A percentile compares a stretch with the other conserved stretches of the same genome.
phyloP scores from a whole-genome alignment of 2,888 invertebrate genomes.

The Anoplius nigerrimus region DNA sequence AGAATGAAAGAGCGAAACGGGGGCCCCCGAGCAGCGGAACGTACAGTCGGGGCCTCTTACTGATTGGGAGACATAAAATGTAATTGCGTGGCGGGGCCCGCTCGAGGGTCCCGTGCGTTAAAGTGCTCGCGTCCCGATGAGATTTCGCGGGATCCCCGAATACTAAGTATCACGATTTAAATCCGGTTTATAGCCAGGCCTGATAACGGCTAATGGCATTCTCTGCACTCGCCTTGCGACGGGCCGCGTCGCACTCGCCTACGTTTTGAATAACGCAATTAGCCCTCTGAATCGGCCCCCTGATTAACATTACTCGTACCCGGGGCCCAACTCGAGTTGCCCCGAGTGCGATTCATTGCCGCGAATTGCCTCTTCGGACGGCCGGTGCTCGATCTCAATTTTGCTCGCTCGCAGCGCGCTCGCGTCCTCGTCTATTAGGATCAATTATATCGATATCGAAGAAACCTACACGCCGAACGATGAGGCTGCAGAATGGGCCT shows the following conservation, averaged over 20 bases:
- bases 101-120: constrained; percentile 5
- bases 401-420: constrained; percentile 20
- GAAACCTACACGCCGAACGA: constrained; percentile 32
- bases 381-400: constrained; percentile 6
- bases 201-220: constrained; percentile 32
- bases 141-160: constrained; percentile 26
- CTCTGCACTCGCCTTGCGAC: constrained; percentile 19
- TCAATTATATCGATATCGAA: constrained; percentile 50
- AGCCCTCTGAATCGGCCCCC: constrained; percentile 24
- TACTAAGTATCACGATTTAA: constrained; percentile 27
- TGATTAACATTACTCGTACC: constrained; percentile 26
- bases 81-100: constrained; percentile 45
- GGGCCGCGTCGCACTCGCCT: constrained; percentile 3
- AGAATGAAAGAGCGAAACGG: not conserved
- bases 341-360: too few species aligned
- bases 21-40: not conserved
- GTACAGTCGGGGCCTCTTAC: constrained; percentile 42
- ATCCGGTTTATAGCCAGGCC: constrained; percentile 38
- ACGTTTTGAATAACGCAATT: constrained; percentile 32
- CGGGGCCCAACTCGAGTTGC: constrained; percentile 3
- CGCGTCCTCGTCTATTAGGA: constrained; percentile 40
- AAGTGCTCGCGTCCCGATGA: constrained; percentile 17
- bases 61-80: constrained; percentile 49
- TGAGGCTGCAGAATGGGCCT: constrained; percentile 39
- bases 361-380: not conserved